These are phyloP conservation scores for Microplitis deprimator DNA, from an alignment of 2,888 invertebrate species.

Conservation along the genomic window DNA sequence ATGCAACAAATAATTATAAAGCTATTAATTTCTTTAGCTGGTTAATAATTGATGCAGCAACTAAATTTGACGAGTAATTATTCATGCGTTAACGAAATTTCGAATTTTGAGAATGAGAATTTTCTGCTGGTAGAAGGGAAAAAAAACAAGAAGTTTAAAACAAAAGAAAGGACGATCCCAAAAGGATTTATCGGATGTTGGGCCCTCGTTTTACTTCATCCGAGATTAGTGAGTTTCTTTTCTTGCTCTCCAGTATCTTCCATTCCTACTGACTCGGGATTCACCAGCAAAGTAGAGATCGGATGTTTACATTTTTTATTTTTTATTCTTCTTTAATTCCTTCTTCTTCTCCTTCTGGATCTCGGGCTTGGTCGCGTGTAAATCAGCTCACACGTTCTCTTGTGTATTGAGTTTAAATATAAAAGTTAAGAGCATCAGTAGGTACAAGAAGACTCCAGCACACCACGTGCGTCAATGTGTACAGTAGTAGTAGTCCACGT, in stretches of 20 bases:
- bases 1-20: slow-evolving; percentile 7
- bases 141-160: slow-evolving; percentile 17
- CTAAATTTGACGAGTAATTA: too few species aligned
- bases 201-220: slow-evolving; percentile 48
- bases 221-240: slow-evolving; percentile 34
- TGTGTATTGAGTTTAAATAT: slow-evolving; percentile 36
- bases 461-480: slow-evolving; percentile 44
- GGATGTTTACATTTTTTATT: slow-evolving; percentile 22
- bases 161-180: slow-evolving; percentile 52
- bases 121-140: not conserved
- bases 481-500: slow-evolving; percentile 51
- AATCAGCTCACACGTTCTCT: slow-evolving; percentile 27
- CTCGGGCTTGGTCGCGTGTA: slow-evolving; percentile 27
- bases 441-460: slow-evolving; percentile 2
- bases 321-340: not conserved
- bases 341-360: not conserved
- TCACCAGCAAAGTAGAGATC: slow-evolving; percentile 10
- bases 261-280: slow-evolving; percentile 15
- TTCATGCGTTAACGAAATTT: not conserved
- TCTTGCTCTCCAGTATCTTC: slow-evolving; percentile 24
- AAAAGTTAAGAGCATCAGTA: slow-evolving; percentile 38
- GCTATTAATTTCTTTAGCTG: too few species aligned
- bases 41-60: too few species aligned
- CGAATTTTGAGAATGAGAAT: slow-evolving; percentile 9
- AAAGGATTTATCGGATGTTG: slow-evolving; percentile 59